A percentile compares a stretch with the other conserved stretches of the same genome.
phyloP scores from a whole-genome alignment of 2,888 invertebrate species.

The Cephus pulcher region DNA sequence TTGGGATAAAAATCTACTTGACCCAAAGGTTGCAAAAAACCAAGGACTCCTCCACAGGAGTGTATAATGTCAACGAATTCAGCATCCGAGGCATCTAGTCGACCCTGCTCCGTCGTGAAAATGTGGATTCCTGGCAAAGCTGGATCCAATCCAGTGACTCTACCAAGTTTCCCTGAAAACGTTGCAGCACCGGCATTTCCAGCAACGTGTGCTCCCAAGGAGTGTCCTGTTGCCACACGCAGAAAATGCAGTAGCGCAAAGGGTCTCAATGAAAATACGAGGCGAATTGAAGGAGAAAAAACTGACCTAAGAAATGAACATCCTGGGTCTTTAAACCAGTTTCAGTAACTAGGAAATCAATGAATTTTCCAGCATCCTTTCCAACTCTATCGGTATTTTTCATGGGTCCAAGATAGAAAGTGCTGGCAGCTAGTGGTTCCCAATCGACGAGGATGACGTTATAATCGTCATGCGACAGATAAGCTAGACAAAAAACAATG shows the following conservation, averaged over 20 bases:
- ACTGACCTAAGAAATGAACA: conserved; percentile 65
- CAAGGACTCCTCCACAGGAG: conserved; percentile 64
- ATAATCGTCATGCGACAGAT: conserved; percentile 60
- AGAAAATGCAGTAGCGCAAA: not conserved
- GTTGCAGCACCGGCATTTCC: conserved; percentile 55
- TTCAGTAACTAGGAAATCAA: conserved; percentile 60
- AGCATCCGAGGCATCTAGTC: conserved; percentile 60
- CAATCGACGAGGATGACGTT: conserved; percentile 68
- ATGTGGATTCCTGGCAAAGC: conserved; percentile 64
- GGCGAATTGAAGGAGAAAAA: not conserved
- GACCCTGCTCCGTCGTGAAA: conserved; percentile 45
- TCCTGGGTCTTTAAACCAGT: conserved; percentile 54
- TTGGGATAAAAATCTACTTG: conserved; percentile 65
- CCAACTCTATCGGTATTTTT: conserved; percentile 65
- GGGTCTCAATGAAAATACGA: not conserved
- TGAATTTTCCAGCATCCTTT: conserved; percentile 56
- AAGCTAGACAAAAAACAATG: conserved; percentile 42
- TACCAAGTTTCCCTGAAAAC: conserved; percentile 58
- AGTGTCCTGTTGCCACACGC: conserved; percentile 50
- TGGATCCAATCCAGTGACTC: conserved; percentile 68
- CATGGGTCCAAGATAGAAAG: conserved; percentile 63
- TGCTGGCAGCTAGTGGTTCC: conserved; percentile 64
- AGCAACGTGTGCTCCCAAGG: conserved; percentile 63
- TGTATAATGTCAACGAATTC: conserved; percentile 65
- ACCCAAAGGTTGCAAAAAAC: conserved; percentile 60